phyloP scores from a whole-genome alignment of 2,797 vertebrate genomes.

The Aldrovandia affinis region DNA sequence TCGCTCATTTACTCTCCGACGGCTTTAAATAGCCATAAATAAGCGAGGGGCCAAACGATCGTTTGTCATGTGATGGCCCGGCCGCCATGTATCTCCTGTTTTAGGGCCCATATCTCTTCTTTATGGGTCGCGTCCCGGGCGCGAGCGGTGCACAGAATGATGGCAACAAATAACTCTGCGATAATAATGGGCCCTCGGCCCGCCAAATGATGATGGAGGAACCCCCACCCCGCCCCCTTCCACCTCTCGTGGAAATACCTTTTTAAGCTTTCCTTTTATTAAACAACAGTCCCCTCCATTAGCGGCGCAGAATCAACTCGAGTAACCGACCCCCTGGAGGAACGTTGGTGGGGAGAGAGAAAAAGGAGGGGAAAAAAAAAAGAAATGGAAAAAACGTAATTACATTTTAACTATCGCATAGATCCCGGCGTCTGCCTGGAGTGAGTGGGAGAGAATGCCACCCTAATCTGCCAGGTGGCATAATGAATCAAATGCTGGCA shows the following conservation, averaged over 20 bases:
- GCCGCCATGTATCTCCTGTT: constrained; percentile 63
- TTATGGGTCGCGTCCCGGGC: constrained; percentile 64
- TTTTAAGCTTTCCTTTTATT: constrained; percentile 64
- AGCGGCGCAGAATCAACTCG: constrained; percentile 41
- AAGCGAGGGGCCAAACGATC: constrained; percentile 57
- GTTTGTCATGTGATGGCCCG: constrained; percentile 64
- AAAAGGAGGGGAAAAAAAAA: not conserved
- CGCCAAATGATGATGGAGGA: constrained; percentile 54
- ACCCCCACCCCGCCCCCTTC: not conserved
- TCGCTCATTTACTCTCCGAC: constrained; percentile 63
- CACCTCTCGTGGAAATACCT: constrained; percentile 47
- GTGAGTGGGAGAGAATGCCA: not conserved
- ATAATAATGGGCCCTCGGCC: constrained; percentile 62
- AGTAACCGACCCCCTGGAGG: constrained; percentile 18
- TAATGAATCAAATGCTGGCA: constrained; percentile 3
- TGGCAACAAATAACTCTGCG: constrained; percentile 65
- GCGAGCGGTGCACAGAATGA: constrained; percentile 62
- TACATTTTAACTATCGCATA: constrained; percentile 49
- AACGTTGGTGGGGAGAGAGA: constrained; percentile 36
- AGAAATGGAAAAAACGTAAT: constrained; percentile 39
- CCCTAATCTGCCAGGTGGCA: too few species aligned
- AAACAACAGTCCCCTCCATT: constrained; percentile 56
- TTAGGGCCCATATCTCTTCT: constrained; percentile 66
- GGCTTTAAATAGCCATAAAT: constrained; percentile 74
- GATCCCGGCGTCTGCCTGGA: not conserved